Conservation (phyloP, 2,888 invertebrate species). For the Icerya purchasi region DNA sequence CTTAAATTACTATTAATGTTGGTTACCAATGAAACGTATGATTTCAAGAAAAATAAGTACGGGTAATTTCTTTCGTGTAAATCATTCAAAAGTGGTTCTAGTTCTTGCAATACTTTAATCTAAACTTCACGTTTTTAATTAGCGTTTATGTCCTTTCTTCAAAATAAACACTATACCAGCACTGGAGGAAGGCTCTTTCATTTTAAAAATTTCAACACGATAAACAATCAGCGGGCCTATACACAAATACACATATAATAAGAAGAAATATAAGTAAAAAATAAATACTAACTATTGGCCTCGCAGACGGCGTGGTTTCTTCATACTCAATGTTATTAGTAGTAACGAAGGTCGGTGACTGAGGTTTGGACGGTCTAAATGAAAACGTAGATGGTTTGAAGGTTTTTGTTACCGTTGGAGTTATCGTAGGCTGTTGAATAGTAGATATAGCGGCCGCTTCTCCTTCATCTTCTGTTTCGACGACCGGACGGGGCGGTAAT, state of each 20-base stretch:
- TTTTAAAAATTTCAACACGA: too few relatives aligned
- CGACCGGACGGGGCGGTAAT: slow-evolving; percentile 25
- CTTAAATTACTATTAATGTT: too few relatives aligned
- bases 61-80: too few relatives aligned
- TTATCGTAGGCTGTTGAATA: slow-evolving; percentile 20
- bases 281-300: not conserved
- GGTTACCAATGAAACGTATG: too few relatives aligned
- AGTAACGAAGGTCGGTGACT: slow-evolving; percentile 13
- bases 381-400: slow-evolving; percentile 4
- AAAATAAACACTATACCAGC: too few relatives aligned
- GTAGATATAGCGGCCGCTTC: slow-evolving; percentile 33
- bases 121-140: too few relatives aligned
- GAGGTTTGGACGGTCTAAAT: slow-evolving; percentile 6
- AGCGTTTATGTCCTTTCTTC: too few relatives aligned
- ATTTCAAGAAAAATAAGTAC: too few relatives aligned
- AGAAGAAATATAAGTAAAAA: not conserved
- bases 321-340: slow-evolving; percentile 13
- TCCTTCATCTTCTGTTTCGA: slow-evolving; percentile 24
- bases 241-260: not conserved
- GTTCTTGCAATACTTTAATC: too few relatives aligned
- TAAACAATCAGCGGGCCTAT: too few relatives aligned
- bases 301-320: slow-evolving; percentile 2
- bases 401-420: slow-evolving; percentile 19
- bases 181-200: too few relatives aligned
- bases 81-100: too few relatives aligned